Percentiles rank a stretch among this genome's conserved stretches.
Conservation (phyloP, 2,797 vertebrate genomes). For the Varecia variegata region DNA sequence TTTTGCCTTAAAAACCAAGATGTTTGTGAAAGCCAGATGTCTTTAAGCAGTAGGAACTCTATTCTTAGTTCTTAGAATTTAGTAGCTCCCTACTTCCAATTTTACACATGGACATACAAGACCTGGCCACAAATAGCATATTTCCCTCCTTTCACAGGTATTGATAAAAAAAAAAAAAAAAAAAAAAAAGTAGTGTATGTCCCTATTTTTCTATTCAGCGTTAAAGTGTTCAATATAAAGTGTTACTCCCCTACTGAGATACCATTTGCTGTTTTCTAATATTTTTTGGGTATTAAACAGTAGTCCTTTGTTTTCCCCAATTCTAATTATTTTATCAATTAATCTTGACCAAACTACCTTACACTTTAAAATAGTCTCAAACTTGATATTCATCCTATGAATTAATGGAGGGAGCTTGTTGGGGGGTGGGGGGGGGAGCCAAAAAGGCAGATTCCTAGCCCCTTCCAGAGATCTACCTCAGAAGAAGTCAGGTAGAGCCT, state of each 20-base stretch:
- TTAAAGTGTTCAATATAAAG: neutral
- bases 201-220: neutral
- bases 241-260: neutral
- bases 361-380: conserved; percentile 2
- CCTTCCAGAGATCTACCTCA: neutral
- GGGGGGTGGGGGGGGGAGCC: neutral
- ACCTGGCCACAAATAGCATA: neutral
- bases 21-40: neutral
- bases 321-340: conserved; percentile 15
- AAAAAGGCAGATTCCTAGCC: neutral
- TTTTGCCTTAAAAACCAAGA: neutral
- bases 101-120: neutral
- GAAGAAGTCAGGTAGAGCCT: neutral
- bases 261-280: neutral
- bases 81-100: neutral
- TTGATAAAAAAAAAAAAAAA: neutral
- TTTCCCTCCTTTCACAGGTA: neutral
- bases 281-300: neutral
- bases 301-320: neutral
- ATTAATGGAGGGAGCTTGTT: neutral
- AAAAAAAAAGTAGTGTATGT: neutral
- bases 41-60: neutral
- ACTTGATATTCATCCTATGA: neutral
- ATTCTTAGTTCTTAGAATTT: neutral
- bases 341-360: neutral